phyloP scores from a whole-genome alignment of 2,113 vertebrate species.

The Antechinus stuartii region DNA sequence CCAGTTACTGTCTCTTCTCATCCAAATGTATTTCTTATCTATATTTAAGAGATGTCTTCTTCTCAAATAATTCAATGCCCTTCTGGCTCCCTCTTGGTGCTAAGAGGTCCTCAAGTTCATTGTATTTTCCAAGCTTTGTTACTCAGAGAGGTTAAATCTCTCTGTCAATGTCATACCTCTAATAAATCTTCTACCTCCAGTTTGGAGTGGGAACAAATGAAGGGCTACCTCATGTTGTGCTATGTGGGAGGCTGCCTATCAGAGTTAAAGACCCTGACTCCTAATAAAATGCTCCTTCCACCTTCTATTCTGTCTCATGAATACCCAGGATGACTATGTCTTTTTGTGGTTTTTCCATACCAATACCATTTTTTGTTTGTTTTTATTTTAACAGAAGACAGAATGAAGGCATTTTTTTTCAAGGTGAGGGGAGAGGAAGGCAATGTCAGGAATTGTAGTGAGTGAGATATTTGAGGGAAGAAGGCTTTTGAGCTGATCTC shows the following conservation, averaged over 20 bases:
- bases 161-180: neutral
- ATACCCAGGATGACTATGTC: neutral
- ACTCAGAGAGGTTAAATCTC: neutral
- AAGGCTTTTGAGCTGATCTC: neutral
- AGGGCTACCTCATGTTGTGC: neutral
- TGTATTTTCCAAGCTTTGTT: neutral
- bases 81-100: neutral
- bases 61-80: neutral
- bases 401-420: neutral
- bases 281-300: neutral
- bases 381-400: neutral
- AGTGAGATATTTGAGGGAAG: neutral
- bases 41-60: neutral
- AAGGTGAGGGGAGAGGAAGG: accelerated
- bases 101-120: neutral
- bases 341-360: neutral
- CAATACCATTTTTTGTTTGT: neutral
- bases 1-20: neutral
- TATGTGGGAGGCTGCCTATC: too few species aligned
- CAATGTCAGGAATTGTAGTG: neutral
- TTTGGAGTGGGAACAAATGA: neutral
- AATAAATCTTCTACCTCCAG: neutral
- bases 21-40: neutral
- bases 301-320: neutral
- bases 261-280: neutral